Evolutionary conservation across 2,797 vertebrate genomes (phyloP), one percentile per base, ranked within the genome.

Genomic region (Coranthus polyacanthus): DNA sequence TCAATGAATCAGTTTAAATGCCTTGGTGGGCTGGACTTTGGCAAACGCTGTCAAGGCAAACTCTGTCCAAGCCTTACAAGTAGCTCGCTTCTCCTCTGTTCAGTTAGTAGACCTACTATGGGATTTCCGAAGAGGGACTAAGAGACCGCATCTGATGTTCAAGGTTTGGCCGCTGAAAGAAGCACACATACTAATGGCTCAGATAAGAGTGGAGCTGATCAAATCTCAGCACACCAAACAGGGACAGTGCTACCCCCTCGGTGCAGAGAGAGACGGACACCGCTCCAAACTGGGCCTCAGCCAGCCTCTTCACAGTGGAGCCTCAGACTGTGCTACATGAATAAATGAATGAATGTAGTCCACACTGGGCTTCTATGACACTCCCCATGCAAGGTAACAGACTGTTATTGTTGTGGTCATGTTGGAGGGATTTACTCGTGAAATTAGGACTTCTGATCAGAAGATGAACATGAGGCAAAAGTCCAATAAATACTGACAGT

Each of bases 171-270:
- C 92, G 65, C 79, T 85, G 41, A 84, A 85, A 61, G 85, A 93
- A n/a, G 83, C 91, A 67, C 90, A 89, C 84, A 92, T 88, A 89
- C 93, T 93, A 79, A 93, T 90, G 0, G 92, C 91, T 42, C 92
- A 93, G 84, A 94, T 94, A 70, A 88, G 92, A 61, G 92, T 56
- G 46, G 90, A 88, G 70, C 83, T 93, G 72, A 95, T 95, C 75
- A 92, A 92, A 85, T 95, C 93, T 39, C 83, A 82, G 20, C 83
- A 79, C 68, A 89, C 75, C 0, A 82, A 91, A 0, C 89, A 88
- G 69, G 88, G 92, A 9, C 88, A 91, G 73, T 90, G 90, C 77
- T 29, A 54, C 89, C 69, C 89, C 88, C 1, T 72, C 86, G 20
- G 91, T 93, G 80, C 87, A 83, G 72, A 91, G 90, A 0, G 89